Evolutionary conservation across 2,888 invertebrate species (phyloP), one percentile per base, ranked within the genome.

Genomic region (Julus scandinavius): DNA sequence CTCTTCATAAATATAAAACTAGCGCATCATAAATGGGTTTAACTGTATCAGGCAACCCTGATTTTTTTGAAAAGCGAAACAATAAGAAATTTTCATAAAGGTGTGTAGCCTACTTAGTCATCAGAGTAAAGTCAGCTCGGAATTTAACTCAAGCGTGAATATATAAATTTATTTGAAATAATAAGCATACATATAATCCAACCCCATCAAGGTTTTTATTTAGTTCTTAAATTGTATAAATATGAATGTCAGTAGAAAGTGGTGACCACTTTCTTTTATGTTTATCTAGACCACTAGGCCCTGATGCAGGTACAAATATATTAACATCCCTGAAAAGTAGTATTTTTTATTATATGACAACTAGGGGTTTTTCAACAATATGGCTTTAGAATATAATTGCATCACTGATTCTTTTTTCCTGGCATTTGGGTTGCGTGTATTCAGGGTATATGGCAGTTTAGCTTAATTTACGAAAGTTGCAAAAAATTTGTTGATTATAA

Each of bases 1-100:
- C 72, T 72, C 72, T 72, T 72, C 72, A 72, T 72, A 72, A 72
- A 72, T 72, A 72, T 72, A 72, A 72, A 72, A 72, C 72, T 72
- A 72, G 72, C 72, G 72, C 72, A 49, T 85, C 85, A 85, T 41
- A 85, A 85, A 85, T 85, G 85, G 85, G 85, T 85, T 85, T 49
- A 85, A 85, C 85, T 85, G 41, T 85, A 85, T 85, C 85, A 49
- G 49, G 85, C 85, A 85, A 85, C 85, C 85, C 85, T 85, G 85
- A 85, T 85, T 85, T 85, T 85, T 85, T 85, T 85, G 85, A 85
- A 49, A 72, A 72, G 72, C 49, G 49, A 85, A 85, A 85, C 85
- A 85, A 85, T 85, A 85, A 85, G 85, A 85, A 85, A 85, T 85
- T 85, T 85, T 49, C 41, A 85, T 85, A 85, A 85, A 85, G 49